These are phyloP conservation scores for Mongoloraphidia duomilia DNA, from an alignment of 2,888 invertebrate genomes.

Conservation along the genomic window DNA sequence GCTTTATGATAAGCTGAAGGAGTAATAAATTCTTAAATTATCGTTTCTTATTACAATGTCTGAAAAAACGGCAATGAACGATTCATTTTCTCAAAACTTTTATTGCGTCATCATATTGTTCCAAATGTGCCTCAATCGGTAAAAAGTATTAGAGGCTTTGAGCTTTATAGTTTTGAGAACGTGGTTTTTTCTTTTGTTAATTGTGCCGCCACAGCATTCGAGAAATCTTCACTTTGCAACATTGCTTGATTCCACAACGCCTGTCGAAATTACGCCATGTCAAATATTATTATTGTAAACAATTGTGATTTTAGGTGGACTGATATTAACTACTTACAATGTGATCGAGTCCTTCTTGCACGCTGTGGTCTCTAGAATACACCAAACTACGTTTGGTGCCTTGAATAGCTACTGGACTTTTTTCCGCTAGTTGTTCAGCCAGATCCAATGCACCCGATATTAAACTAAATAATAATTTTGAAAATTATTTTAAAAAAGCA, in stretches of 20 bases:
- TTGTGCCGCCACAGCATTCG: conserved; percentile 63
- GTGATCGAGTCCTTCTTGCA: conserved; percentile 76
- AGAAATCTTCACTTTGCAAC: conserved; percentile 82
- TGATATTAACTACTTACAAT: conserved; percentile 57
- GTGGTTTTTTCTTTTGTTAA: conserved; percentile 56
- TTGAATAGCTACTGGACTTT: conserved; percentile 92
- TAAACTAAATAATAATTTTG: conserved; percentile 36
- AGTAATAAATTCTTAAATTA: too few relatives aligned
- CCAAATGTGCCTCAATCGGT: too few relatives aligned
- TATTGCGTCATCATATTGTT: too few relatives aligned
- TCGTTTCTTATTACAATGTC: too few relatives aligned
- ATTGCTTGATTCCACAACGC: conserved; percentile 66
- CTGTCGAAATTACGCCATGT: conserved; percentile 37
- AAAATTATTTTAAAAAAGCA: conserved; percentile 1
- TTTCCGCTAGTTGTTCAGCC: conserved; percentile 67
- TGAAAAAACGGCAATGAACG: too few relatives aligned
- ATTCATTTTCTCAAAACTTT: too few relatives aligned
- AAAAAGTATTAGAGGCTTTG: neutral
- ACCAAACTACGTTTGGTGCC: conserved; percentile 71
- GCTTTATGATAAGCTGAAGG: too few relatives aligned
- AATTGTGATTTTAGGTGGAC: conserved; percentile 21
- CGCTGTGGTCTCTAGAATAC: conserved; percentile 78
- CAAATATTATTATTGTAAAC: neutral
- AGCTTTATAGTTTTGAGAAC: conserved; percentile 62
- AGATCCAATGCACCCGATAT: conserved; percentile 55